Evolutionary conservation across 1,140 invertebrate species (phyloP).

Genomic region (Amphibalanus amphitrite): DNA sequence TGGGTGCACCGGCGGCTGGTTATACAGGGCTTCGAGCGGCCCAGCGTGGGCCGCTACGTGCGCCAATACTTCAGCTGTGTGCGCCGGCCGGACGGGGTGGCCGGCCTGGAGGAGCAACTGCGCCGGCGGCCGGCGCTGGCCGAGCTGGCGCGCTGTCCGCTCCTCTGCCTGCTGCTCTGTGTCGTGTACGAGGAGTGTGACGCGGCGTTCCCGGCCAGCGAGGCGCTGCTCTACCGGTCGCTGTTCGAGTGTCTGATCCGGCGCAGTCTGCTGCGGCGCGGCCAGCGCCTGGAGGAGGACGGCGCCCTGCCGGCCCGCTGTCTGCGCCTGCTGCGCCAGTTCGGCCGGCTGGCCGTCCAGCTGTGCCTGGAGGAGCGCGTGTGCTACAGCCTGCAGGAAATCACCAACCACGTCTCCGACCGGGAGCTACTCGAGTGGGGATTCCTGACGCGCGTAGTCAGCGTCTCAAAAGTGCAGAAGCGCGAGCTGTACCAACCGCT

Average conservation of each 20-base stretch:
- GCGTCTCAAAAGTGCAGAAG: slow-evolving; percentile 20
- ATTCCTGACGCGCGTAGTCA: slow-evolving; percentile 17
- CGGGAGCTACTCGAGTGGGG: slow-evolving; percentile 17
- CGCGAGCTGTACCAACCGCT: slow-evolving; percentile 29
- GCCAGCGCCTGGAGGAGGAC: background rate
- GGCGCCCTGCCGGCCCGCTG: background rate
- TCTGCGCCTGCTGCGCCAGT: background rate
- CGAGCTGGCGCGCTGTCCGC: slow-evolving; percentile 31
- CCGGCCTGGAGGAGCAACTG: slow-evolving; percentile 19
- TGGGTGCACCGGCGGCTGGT: slow-evolving; percentile 30
- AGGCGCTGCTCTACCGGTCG: slow-evolving; percentile 22
- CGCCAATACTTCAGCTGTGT: slow-evolving; percentile 32
- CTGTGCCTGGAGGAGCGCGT: background rate
- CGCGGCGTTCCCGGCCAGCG: slow-evolving; percentile 23
- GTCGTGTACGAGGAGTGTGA: slow-evolving; percentile 29
- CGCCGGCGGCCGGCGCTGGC: slow-evolving; percentile 20
- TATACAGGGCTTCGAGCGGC: slow-evolving; percentile 33
- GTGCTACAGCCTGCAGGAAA: background rate
- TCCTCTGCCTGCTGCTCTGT: slow-evolving; percentile 36
- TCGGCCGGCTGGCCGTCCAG: background rate
- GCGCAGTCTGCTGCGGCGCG: slow-evolving; percentile 22
- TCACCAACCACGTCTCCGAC: background rate
- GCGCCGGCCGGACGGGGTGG: slow-evolving; percentile 23
- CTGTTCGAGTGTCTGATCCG: slow-evolving; percentile 30
- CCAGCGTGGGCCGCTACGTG: slow-evolving; percentile 32